Evolutionary conservation across 1,140 invertebrate species (phyloP), one percentile per base, ranked within the genome.

Genomic region (Drosophila burlai): DNA sequence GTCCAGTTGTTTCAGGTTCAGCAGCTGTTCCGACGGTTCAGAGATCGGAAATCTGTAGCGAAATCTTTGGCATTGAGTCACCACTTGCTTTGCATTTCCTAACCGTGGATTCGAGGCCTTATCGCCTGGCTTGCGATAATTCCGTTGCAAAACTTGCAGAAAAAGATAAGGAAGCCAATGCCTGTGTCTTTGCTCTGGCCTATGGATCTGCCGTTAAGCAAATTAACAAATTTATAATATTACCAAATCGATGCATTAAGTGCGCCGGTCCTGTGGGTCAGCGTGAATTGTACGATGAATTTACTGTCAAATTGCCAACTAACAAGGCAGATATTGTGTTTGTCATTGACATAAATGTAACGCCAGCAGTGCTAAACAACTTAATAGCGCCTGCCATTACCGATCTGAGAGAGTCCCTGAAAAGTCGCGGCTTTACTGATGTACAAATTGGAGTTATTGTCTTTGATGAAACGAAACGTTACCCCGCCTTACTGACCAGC

Each of bases 321-420:
- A 96, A 96, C 63, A 94, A 96, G 74, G 96, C 96, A 10, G 97
- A 97, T 80, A 94, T 97, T 67, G 92, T 97, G 7, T 93, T 97
- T 40, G 93, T 96, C 8, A 94, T 97, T n/a, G 96, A 97, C 66
- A 93, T 95, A 92, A 82, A 91, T 83, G 45, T 95, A 71, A 83
- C 26, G 2, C 61, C 93, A 54, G 13, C n/a, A 24, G 59, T 94
- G 0, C 82, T 94, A 36, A 91, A 90, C 16, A 92, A 94, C 21
- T 77, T 94, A 3, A 78, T 94, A 21, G 87, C 93, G 13, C 89
- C 92, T 0, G 62, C 92, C 0, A 80, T 94, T 10, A 85, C 72
- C 6, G 90, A 94, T 54, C 60, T 94, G 1, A 91, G 80, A 13
- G 92, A 92, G 26, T 92, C 93, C 21, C 86, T 94, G 0, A 92